Conservation (phyloP, 2,888 invertebrate species). For the Drosophila merina region DNA sequence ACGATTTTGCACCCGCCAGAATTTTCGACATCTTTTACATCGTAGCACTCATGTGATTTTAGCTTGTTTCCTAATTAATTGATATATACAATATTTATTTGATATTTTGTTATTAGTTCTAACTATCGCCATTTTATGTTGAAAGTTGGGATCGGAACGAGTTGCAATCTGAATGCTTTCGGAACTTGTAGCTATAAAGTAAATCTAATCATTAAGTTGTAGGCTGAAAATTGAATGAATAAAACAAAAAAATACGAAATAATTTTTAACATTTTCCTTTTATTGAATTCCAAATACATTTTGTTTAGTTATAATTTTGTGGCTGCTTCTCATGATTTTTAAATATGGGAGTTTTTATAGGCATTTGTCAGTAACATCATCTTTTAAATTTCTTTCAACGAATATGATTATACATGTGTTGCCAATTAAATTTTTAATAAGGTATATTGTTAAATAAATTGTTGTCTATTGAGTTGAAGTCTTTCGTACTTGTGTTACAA, state of each 20-base stretch:
- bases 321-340: conserved; percentile 55
- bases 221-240: conserved; percentile 46
- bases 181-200: conserved; percentile 69
- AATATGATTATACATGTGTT: background rate
- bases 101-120: conserved; percentile 55
- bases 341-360: conserved; percentile 55
- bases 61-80: conserved; percentile 68
- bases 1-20: background rate
- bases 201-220: conserved; percentile 69
- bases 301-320: conserved; percentile 66
- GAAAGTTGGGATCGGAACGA: conserved; percentile 17
- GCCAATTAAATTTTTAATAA: conserved; percentile 9
- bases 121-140: conserved; percentile 60
- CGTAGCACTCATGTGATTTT: conserved; percentile 73
- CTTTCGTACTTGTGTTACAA: background rate
- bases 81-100: conserved; percentile 62
- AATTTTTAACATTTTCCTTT: conserved; percentile 73
- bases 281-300: conserved; percentile 79
- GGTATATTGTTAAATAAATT: conserved; percentile 1
- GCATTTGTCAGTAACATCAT: conserved; percentile 5
- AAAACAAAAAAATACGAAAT: conserved; percentile 37
- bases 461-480: conserved; percentile 6
- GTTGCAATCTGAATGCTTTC: conserved; percentile 28
- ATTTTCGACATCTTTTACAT: conserved; percentile 19
- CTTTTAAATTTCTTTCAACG: background rate